Evolutionary conservation across 2,888 invertebrate species (phyloP), one percentile per base, ranked within the genome.

Genomic region (Patella ulyssiponensis): DNA sequence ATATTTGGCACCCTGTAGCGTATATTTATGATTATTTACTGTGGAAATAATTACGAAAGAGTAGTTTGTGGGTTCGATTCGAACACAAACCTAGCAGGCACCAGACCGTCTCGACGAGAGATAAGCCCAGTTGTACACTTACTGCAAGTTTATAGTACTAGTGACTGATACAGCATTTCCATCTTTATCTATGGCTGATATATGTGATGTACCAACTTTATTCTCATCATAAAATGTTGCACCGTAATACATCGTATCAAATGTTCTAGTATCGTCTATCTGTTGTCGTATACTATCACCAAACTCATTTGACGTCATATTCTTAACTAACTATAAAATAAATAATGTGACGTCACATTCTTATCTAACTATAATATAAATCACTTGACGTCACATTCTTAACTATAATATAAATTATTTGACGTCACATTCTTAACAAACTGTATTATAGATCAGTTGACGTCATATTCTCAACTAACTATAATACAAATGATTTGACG

Each of bases 151-250:
- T 15, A 98, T 94, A 0, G 98, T 97, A 85, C 97, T 96, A 2
- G 98, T 99, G 1, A 96, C 94, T 0, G 98, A 95, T 0, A 98
- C 97, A 0, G 98, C 98, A 90, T 97, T 97, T 0, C 98, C 98
- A 88, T 97, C 95, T 2, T 94, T 93, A 0, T 95, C 96, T 44
- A 98, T 91, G 56, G 98, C 94, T 0, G 96, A 96, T 64, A 98
- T 94, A 88, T 99, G 98, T 0, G 98, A 95, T 0, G 99, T 99
- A 53, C 98, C 98, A 91, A 95, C 94, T 83, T 92, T 91, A 74
- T 76, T 73, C 3, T 64, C 76, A 52, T 83, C 81, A 69, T 84
- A 85, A 77, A 83, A 88, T 0, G 85, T 95, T 94, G 78, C 94
- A 4, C 86, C 88, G 78, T 91, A 91, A 77, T 90, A 89, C 14